Evolutionary conservation across 2,113 vertebrate species (phyloP), one percentile per base, ranked within the genome.

Genomic region (Emydura subglobosa): DNA sequence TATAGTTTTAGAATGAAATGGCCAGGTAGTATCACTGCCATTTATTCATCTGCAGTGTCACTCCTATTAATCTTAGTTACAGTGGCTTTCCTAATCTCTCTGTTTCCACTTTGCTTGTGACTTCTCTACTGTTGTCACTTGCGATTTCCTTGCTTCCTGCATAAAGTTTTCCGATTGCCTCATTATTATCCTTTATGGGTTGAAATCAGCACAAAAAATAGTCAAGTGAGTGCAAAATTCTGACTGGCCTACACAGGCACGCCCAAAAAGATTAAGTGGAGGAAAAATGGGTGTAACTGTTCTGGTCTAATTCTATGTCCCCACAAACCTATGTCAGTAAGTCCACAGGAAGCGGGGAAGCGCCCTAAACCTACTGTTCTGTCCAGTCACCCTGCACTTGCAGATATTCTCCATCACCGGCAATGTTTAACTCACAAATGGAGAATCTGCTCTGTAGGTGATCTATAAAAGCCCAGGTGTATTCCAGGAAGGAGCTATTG

Each of bases 1-100:
- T 83, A 27, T 31, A 50, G 89, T 84, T 95, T 89, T 81, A 87
- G 59, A 96, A 95, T 4, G 87, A 92, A 92, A 82, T 24, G 89
- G 49, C 14, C 89, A 21, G n/a, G 31, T 86, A 80, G 29, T 83
- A 82, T 86, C 79, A 86, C 79, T 22, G 80, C 79, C 44, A 13
- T 47, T 91, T 82, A 89, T 89, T 88, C 22, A 85, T 21, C 31
- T 54, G 55, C 0, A 80, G 53, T 25, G 86, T 74, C 82, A 68
- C 7, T 29, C 55, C 61, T 78, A 88, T 47, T 90, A 82, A 95
- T 39, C 74, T 94, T 4, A 5, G 57, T 47, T 86, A 29, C 74
- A 79, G 80, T 92, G 86, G 34, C 55, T 87, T 82, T 76, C 39
- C 72, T 72, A 39, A 29, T 47, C 44, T 92, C 27, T 49, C 53